Evolutionary conservation across 1,140 invertebrate species (phyloP).

Genomic region (Ooceraea biroi): DNA sequence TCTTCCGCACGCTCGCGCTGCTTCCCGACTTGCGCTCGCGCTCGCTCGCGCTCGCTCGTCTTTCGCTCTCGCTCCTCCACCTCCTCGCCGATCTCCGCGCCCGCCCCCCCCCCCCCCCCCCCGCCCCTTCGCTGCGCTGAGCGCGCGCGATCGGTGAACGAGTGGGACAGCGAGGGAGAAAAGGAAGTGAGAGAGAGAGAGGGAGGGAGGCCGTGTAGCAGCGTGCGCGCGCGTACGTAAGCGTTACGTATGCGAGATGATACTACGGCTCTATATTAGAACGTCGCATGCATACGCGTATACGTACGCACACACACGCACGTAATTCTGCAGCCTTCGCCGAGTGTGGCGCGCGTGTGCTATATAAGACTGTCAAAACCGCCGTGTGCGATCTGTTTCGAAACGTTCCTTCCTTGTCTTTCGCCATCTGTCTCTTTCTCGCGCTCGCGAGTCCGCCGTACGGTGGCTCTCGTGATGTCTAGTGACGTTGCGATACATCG

Average conservation of each 20-base stretch:
- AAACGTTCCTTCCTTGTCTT: background rate
- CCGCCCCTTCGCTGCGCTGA: background rate
- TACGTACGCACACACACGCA: background rate
- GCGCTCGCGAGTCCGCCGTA: background rate
- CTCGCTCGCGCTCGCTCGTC: slow-evolving; percentile 68
- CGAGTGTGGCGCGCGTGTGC: background rate
- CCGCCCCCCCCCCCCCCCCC: background rate
- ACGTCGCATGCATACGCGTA: background rate
- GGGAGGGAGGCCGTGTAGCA: no score
- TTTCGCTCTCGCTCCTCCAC: slow-evolving; percentile 69
- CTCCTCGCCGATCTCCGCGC: slow-evolving; percentile 31
- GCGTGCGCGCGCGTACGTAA: no score
- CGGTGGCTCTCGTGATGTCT: background rate
- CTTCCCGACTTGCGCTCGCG: slow-evolving; percentile 69
- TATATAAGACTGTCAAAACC: background rate
- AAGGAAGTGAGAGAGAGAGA: no score
- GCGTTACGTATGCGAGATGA: no score
- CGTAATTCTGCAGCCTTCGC: background rate
- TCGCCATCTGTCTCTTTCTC: background rate
- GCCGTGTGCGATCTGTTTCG: background rate
- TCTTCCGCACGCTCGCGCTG: slow-evolving; percentile 54
- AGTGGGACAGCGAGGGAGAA: no score
- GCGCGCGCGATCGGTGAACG: no score
- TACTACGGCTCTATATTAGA: no score
- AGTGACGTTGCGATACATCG: background rate